Percentiles rank a stretch among this genome's conserved stretches.
Evolutionary conservation across 1,140 invertebrate genomes (phyloP).

Genomic region (Grapholita molesta): DNA sequence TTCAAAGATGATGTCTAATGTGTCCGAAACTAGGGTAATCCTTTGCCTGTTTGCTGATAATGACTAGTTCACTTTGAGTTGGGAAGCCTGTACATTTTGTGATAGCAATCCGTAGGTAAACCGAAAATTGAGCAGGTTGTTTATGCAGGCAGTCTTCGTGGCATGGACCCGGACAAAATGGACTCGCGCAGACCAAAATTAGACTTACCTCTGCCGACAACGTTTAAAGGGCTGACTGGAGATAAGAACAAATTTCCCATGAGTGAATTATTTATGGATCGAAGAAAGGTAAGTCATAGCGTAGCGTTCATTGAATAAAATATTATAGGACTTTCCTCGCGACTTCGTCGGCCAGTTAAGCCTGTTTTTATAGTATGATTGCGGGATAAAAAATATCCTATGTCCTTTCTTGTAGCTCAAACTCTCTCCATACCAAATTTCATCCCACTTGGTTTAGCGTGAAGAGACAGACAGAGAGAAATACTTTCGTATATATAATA

Average conservation of each 20-base stretch:
- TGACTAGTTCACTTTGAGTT: not conserved
- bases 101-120: not conserved
- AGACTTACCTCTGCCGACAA: slow-evolving; percentile 57
- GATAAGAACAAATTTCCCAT: slow-evolving; percentile 53
- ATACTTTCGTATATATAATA: too few species aligned
- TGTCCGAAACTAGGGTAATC: too few species aligned
- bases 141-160: slow-evolving; percentile 49
- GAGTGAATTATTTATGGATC: slow-evolving; percentile 55
- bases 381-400: too few species aligned
- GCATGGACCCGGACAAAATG: slow-evolving; percentile 52
- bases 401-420: too few species aligned
- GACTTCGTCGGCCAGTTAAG: too few species aligned
- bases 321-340: too few species aligned
- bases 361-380: too few species aligned
- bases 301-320: too few species aligned
- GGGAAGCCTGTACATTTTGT: not conserved
- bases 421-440: too few species aligned
- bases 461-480: too few species aligned
- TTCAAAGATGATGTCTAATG: too few species aligned
- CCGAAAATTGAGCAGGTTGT: not conserved
- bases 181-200: slow-evolving; percentile 54
- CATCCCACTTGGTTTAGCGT: too few species aligned
- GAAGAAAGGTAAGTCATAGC: slow-evolving; percentile 37
- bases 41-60: not conserved
- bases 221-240: slow-evolving; percentile 43